Evolutionary conservation across 1,140 invertebrate species (phyloP), one percentile per base, ranked within the genome.

Genomic region (Drosophila bocki): DNA sequence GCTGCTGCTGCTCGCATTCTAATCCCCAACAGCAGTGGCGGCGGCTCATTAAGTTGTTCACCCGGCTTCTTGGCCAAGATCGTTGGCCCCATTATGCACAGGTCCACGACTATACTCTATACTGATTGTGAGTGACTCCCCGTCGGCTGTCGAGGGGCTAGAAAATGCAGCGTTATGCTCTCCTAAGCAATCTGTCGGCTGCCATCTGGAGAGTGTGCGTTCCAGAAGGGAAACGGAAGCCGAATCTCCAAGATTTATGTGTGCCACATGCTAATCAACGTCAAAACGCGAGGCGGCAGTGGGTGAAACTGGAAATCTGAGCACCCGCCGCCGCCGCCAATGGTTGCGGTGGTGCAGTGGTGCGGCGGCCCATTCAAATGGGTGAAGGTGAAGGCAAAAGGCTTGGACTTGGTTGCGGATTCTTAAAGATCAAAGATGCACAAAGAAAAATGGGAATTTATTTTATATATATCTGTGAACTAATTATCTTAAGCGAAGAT

Each of bases 241-340:
- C 74, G 39, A 77, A 63, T 69, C 75, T 72, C 56, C 1, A 19
- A 83, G 77, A 83, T 88, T 80, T 84, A 90, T 90, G 84, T 88
- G 79, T 87, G 84, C 84, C 84, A 88, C 80, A 84, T 87, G 84
- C 80, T 86, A 82, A 86, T 82, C 82, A 86, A 82, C 75, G 76
- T 83, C 80, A 83, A 78, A 78, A 50, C 60, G 74, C 61, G 42
- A 79, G 42, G 51, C 48, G n/a, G 50, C 63, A 26, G 74, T 61
- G 82, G 75, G 75, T 78, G 75, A 75, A 75, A 77, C 57, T 76
- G 85, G 82, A 88, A 80, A 87, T 87, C 72, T 61, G 71, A 87
- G 63, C 62, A 65, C 8, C 53, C 32, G 51, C 62, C 47, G 54
- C 42, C 44, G 39, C 19, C 26, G 33, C 19, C 26, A 26, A 53